These are phyloP conservation scores for Anniella stebbinsi DNA, from an alignment of 2,797 vertebrate genomes.

Conservation along the genomic window DNA sequence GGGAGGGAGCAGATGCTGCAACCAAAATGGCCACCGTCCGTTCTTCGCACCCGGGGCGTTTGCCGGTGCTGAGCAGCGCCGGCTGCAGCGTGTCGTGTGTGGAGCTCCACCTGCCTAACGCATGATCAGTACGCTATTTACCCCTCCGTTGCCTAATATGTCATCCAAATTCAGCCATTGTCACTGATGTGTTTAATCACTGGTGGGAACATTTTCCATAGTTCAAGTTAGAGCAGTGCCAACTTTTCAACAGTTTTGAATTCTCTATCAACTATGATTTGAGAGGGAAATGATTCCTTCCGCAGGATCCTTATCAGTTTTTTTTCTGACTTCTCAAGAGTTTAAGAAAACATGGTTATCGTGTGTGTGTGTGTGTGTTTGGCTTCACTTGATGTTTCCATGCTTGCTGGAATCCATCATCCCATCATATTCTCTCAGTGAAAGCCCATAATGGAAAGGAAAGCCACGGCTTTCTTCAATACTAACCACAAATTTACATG, in stretches of 20 bases:
- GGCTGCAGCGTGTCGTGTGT: too few relatives aligned
- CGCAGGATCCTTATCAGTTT: not conserved
- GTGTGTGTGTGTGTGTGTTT: not conserved
- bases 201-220: not conserved
- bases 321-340: not conserved
- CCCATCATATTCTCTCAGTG: not conserved
- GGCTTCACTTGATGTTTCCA: not conserved
- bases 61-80: too few relatives aligned
- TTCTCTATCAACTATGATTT: not conserved
- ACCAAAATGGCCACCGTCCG: too few relatives aligned
- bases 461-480: not conserved
- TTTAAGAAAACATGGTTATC: not conserved
- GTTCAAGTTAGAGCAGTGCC: not conserved
- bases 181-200: not conserved
- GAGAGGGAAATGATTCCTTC: not conserved
- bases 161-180: too few relatives aligned
- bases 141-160: too few relatives aligned
- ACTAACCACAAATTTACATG: not conserved
- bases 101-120: too few relatives aligned
- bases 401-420: not conserved
- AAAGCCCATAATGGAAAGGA: not conserved
- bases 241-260: not conserved
- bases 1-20: too few relatives aligned
- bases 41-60: too few relatives aligned
- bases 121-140: too few relatives aligned